A percentile compares a stretch with the other conserved stretches of the same genome.
Evolutionary conservation across 2,797 vertebrate species (phyloP).

Genomic region (Synaphobranchus kaupii): DNA sequence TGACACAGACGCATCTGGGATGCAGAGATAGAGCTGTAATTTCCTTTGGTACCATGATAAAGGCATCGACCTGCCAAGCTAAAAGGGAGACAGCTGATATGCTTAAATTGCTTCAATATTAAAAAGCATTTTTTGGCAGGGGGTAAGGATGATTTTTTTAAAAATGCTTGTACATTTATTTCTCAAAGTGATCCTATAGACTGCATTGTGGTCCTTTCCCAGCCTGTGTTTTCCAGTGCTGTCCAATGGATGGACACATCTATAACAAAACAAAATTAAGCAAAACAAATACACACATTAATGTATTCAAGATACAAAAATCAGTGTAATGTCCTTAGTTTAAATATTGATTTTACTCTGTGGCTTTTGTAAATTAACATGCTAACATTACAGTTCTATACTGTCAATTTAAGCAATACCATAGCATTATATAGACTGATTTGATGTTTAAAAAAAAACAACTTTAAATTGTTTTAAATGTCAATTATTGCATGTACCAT

Average conservation of each 20-base stretch:
- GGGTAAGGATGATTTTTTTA: conserved; percentile 34
- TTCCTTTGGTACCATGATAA: conserved; percentile 65
- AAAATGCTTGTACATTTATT: conserved; percentile 30
- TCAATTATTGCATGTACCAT: too few species aligned
- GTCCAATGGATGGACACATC: not conserved
- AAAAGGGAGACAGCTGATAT: conserved; percentile 54
- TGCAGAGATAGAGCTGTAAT: conserved; percentile 66
- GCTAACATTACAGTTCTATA: not conserved
- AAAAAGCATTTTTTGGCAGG: conserved; percentile 50
- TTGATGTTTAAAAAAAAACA: too few species aligned
- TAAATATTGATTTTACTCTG: not conserved
- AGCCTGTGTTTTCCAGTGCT: not conserved
- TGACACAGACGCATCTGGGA: conserved; percentile 50
- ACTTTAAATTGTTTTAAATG: too few species aligned
- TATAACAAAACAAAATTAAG: not conserved
- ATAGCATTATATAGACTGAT: too few species aligned
- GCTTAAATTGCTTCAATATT: conserved; percentile 61
- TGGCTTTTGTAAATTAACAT: not conserved
- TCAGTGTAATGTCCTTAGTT: not conserved
- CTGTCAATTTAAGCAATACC: too few species aligned
- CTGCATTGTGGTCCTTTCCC: conserved; percentile 14
- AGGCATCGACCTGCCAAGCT: conserved; percentile 58
- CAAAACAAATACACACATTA: too few species aligned
- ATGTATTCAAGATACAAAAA: not conserved
- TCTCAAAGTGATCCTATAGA: conserved; percentile 19